Base-by-base conservation (phyloP, 2,888 invertebrate species). In the Megalurothrips usitatus region DNA sequence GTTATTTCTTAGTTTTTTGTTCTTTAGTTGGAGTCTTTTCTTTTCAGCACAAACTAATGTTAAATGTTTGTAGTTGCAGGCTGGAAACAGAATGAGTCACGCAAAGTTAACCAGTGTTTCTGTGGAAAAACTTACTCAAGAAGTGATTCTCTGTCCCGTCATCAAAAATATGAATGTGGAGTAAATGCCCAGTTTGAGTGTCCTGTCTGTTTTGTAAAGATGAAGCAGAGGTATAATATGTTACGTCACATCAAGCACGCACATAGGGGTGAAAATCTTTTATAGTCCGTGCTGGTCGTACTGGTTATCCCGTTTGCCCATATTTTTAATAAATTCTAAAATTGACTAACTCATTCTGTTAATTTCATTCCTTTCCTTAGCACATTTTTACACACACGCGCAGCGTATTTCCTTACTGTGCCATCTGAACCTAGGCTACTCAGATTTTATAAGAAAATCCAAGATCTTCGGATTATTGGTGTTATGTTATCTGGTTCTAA, bases 131-230 rank as follows among this genome's bases (percentile, higher is more conserved):
- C 17, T 14, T 82, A 81, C 34, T 17, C 26, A 23, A 23, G 78
- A n/a, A 79, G 48, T 47, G n/a, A 80, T n/a, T 26, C 47, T 4
- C 19, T 82, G 11, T 52, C 17, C 19, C 34, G 48, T 11, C 86
- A 85, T 82, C 78, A 83, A 49, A 84, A 83, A 14, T 84, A 82
- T 19, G 84, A 84, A 75, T 86, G 86, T 81, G 85, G 85, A 68
- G 43, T 23, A 28, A 23, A 34, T 63, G 52, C 23, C 12, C 26
- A 75, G 26, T 26, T 26, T 68, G 68, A 68, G 23, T 75, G 68
- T 75, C 68, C 26, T 10, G 23, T 85, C 81, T 86, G 86, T 82
- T 58, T 79, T 26, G 80, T 47, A 43, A 79, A 75, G 58, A 75
- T 48, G 23, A 81, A 81, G 52, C 80, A 68, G 58, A 48, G 48